Evolutionary conservation across 2,888 invertebrate genomes (phyloP), one percentile per base, ranked within the genome.

Genomic region (Dynastes tityus): DNA sequence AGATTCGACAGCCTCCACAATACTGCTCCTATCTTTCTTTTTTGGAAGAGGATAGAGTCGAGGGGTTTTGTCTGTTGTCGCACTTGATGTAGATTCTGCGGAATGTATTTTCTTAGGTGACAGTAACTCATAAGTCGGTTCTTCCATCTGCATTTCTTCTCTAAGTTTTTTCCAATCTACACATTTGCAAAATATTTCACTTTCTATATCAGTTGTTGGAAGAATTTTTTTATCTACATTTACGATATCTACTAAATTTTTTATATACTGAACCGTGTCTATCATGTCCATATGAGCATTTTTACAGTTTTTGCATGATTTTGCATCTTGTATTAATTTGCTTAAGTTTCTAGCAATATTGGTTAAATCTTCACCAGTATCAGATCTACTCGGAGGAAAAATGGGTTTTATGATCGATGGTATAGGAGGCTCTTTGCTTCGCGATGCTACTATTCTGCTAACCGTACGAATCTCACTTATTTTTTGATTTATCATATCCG

Each of bases 401-500:
- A 32, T 32, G 9, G 73, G 61, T 16, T 74, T 74, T 2, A 55
- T 32, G n/a, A 61, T 27, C 16, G 73, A 29, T 13, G 61, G 73
- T 27, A 16, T 22, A 51, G 49, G 49, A 73, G 22, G 11, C 27
- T 27, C 61, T 45, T 40, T 45, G 13, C 61, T 40, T 49, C 61
- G 61, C 11, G 73, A 65, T 11, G 78, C 78, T 27, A 37, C 65
- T 11, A 78, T 27, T 73, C 78, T 64, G 40, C 78, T 78, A 76
- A 89, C 83, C 0, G 87, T 88, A 51, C 87, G 87, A 2, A 87
- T 87, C 81, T 89, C 89, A 45, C 85, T 87, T 1, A 89, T 70
- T 78, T 88, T 88, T 79, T 88, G 88, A 75, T 87, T 85, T n/a
- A 88, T 83, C 63, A 89, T 81, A 79, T 88, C 87, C 4, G 87